Conservation (phyloP, 2,797 vertebrate species). For the Stomatorhinus walkeri region DNA sequence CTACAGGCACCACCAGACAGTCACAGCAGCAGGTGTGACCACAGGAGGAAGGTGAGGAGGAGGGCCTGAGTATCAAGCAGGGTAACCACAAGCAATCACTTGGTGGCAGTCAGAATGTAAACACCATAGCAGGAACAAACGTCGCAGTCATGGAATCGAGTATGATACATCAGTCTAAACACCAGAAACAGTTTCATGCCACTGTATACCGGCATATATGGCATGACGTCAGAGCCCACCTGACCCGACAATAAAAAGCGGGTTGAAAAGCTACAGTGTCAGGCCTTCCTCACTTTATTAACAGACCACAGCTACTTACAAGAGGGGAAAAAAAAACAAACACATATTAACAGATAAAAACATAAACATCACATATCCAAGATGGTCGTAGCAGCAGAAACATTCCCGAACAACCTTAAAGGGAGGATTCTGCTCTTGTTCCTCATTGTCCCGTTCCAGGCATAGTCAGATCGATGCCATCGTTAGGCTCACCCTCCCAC, state of each 20-base stretch:
- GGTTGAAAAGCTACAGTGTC: neutral
- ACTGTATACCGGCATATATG: neutral
- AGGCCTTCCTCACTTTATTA: neutral
- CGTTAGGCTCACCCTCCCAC: conserved; percentile 46
- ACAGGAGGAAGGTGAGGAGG: neutral
- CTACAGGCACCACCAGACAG: neutral
- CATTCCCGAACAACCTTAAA: conserved; percentile 28
- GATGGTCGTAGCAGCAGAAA: conserved; percentile 3
- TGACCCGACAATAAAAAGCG: neutral
- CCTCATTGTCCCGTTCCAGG: conserved; percentile 34
- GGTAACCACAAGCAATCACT: neutral
- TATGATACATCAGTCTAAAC: neutral
- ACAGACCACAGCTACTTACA: neutral
- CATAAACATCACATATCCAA: conserved; percentile 8
- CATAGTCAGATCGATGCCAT: conserved; percentile 45
- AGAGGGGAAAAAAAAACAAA: neutral
- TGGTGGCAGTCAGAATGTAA: conserved; percentile 40
- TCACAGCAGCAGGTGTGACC: neutral
- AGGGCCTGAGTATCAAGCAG: neutral
- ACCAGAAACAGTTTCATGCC: neutral
- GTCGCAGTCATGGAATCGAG: neutral
- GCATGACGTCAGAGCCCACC: neutral
- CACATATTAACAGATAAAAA: conserved; percentile 11
- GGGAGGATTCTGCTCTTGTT: conserved; percentile 37
- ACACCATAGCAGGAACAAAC: conserved; percentile 25